Evolutionary conservation across 2,797 vertebrate species (phyloP), one percentile per base, ranked within the genome.

Genomic region (Enteromius paludinosus): DNA sequence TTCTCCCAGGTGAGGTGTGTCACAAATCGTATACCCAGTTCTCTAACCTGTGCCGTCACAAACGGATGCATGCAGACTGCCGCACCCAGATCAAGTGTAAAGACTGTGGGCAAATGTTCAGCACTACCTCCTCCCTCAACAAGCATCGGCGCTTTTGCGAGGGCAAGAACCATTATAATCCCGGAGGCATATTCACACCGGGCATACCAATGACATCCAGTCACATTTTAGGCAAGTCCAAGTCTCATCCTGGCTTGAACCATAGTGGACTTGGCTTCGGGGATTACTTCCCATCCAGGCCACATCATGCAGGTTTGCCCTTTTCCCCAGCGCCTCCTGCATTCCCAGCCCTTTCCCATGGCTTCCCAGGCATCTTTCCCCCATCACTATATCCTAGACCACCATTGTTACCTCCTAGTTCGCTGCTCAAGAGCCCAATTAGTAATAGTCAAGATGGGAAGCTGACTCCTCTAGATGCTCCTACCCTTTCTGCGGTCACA

Each of bases 21-120:
- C 98, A 99, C 96, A 99, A 99, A 95, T 99, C 98, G 93, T 99
- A 99, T 96, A 99, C 98, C 92, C 98, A 99, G 95, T 99, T 99
- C 96, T 99, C 98, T 90, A 99, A 99, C 95, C 97, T 99, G 94
- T 99, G 98, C 92, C 98, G 98, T 91, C 98, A 99, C 95, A 99
- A 99, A 94, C 97, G 98, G 91, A 99, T 99, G 98, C 98, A 99
- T 88, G 98, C 98, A 87, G 98, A 99, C 96, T 99, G 98, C 95
- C 97, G 98, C 92, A 99, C 98, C 86, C 98, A 99, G 96, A 99
- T 99, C 94, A 99, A 99, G 95, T 99, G 98, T 95, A 99, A 99
- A 94, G 98, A 99, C 96, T 99, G 98, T 89, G 98, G 98, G 91
- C 98, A 99, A 95, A 99, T 99, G 97, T 99, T 99, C 96, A 99